phyloP scores from a whole-genome alignment of 2,888 invertebrate species.

The Embidobia sp. region DNA sequence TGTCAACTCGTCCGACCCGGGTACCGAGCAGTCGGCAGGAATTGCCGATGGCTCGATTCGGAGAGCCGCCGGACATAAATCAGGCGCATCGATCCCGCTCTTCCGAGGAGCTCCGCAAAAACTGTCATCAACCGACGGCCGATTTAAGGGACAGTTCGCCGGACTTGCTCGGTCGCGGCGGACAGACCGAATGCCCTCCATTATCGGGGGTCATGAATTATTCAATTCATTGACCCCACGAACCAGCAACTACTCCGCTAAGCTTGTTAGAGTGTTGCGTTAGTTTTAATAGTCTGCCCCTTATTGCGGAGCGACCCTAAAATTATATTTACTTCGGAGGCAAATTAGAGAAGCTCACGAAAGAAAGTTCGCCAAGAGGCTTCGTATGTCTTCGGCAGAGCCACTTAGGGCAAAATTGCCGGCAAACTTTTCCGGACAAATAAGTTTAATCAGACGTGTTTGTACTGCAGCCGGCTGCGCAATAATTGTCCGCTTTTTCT shows the following conservation, averaged over 20 bases:
- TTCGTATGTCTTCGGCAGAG: conserved; percentile 30
- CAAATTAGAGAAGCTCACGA: conserved; percentile 28
- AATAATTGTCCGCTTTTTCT: too few relatives aligned
- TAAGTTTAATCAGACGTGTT: conserved; percentile 27
- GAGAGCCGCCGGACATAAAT: conserved; percentile 68
- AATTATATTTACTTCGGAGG: conserved; percentile 34
- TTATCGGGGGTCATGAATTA: conserved; percentile 22
- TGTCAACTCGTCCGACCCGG: conserved; percentile 68
- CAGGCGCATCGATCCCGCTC: conserved; percentile 68
- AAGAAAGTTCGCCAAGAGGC: conserved; percentile 24
- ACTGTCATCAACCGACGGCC: conserved; percentile 43
- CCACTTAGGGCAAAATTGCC: not conserved
- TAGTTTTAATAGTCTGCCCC: conserved; percentile 17
- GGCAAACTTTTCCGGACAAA: not conserved
- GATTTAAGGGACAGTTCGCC: conserved; percentile 15
- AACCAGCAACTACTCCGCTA: conserved; percentile 3
- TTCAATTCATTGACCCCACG: conserved; percentile 32
- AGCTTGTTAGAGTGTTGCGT: conserved; percentile 32
- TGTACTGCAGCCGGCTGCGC: too few relatives aligned
- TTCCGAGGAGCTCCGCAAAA: conserved; percentile 49
- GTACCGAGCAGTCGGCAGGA: too few relatives aligned
- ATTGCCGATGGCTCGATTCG: conserved; percentile 68
- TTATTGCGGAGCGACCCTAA: conserved; percentile 19
- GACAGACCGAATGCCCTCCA: not conserved
- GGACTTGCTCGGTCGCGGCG: conserved; percentile 6